These are phyloP conservation scores for Beroe ovata DNA, from an alignment of 37 sponge, comb jelly and placozoan genomes.

Conservation along the genomic window DNA sequence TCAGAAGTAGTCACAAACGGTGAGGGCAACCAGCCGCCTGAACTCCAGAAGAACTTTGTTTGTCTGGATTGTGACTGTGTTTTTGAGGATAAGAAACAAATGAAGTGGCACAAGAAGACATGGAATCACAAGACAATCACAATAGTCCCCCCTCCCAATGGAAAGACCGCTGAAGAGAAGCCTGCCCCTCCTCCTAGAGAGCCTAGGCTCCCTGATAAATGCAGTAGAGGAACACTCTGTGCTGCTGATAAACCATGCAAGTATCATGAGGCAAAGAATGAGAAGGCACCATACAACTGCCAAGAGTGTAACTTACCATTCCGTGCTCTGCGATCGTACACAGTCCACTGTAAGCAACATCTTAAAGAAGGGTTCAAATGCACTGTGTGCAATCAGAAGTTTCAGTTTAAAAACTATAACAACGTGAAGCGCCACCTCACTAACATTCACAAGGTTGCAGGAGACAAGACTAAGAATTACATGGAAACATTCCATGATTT, in stretches of 20 bases:
- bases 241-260: slow-evolving; percentile 5
- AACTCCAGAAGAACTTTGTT: slow-evolving; percentile 12
- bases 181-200: not conserved
- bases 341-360: slow-evolving; percentile 64
- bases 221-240: slow-evolving; percentile 25
- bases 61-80: slow-evolving; percentile 66
- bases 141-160: slow-evolving; percentile 35
- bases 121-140: slow-evolving; percentile 51
- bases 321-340: slow-evolving; percentile 50
- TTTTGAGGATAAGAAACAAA: slow-evolving; percentile 34
- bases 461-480: slow-evolving; percentile 55
- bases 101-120: slow-evolving; percentile 45
- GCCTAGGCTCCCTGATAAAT: slow-evolving; percentile 24
- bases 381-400: slow-evolving; percentile 60
- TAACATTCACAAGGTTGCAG: slow-evolving; percentile 41
- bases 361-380: slow-evolving; percentile 62
- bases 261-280: slow-evolving; percentile 17
- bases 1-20: not conserved
- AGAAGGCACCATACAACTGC: slow-evolving; percentile 45
- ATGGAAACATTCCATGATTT: slow-evolving; percentile 58
- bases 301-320: slow-evolving; percentile 45
- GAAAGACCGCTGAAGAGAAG: not conserved
- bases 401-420: slow-evolving; percentile 65
- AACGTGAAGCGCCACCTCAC: slow-evolving; percentile 56
- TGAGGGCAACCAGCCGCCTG: not conserved